These are phyloP conservation scores for Sitta carolinensis DNA, from an alignment of 2,797 vertebrate species.

Conservation along the genomic window DNA sequence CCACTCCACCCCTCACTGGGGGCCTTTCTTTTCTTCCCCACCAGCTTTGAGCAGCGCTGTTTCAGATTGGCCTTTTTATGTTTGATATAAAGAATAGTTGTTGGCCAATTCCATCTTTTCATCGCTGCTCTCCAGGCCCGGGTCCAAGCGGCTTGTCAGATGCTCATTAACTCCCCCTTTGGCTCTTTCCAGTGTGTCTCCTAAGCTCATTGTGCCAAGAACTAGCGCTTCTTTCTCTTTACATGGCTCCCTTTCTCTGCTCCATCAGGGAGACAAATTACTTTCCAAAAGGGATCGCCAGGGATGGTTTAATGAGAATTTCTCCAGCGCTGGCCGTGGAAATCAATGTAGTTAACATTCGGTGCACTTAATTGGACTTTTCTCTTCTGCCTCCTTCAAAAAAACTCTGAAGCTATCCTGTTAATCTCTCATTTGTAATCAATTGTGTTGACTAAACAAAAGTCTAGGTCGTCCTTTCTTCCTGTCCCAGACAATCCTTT, in stretches of 20 bases:
- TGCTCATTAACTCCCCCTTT: slow-evolving; percentile 97
- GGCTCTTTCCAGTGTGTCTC: slow-evolving; percentile 88
- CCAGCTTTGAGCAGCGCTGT: slow-evolving; percentile 84
- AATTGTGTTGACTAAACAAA: slow-evolving; percentile 98
- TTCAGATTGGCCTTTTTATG: slow-evolving; percentile 89
- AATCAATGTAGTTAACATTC: slow-evolving; percentile 99
- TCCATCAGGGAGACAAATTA: slow-evolving; percentile 89
- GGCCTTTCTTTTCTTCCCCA: slow-evolving; percentile 78
- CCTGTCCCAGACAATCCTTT: slow-evolving; percentile 95
- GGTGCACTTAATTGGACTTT: slow-evolving; percentile 99
- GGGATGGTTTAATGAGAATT: slow-evolving; percentile 99
- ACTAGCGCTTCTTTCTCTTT: slow-evolving; percentile 86
- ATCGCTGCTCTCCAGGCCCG: slow-evolving; percentile 86
- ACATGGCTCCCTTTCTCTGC: slow-evolving; percentile 84
- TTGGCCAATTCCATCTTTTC: slow-evolving; percentile 86
- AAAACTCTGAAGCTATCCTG: slow-evolving; percentile 92
- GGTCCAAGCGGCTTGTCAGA: slow-evolving; percentile 89
- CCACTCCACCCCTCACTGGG: slow-evolving; percentile 65
- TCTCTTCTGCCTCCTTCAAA: slow-evolving; percentile 87
- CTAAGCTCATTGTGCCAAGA: slow-evolving; percentile 92
- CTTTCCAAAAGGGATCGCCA: slow-evolving; percentile 87
- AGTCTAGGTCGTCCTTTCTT: slow-evolving; percentile 96
- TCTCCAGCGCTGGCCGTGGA: slow-evolving; percentile 96
- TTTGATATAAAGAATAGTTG: slow-evolving; percentile 87
- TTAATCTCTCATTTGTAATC: slow-evolving; percentile 99